phyloP scores from a whole-genome alignment of 1,140 invertebrate species.

The Pseudobourletiella spinata region DNA sequence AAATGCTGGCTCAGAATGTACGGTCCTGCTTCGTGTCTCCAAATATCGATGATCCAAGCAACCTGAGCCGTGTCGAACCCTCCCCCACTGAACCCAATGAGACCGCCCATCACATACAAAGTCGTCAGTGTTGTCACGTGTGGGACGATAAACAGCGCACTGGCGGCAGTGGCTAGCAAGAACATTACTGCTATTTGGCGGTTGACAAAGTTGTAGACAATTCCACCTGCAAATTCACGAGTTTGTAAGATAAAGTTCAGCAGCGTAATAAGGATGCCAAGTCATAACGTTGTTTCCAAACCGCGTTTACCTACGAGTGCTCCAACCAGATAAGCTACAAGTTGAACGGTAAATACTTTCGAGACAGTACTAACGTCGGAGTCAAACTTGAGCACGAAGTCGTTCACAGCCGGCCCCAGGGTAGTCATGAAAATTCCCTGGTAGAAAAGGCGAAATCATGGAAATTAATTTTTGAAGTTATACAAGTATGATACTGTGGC shows the following conservation, averaged over 20 bases:
- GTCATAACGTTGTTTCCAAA: neutral
- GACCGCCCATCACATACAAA: neutral
- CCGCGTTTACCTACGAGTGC: neutral
- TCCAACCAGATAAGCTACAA: neutral
- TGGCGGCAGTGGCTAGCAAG: neutral
- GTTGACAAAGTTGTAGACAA: constrained; percentile 12
- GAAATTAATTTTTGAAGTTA: no score
- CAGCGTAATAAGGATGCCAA: neutral
- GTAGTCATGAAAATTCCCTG: neutral
- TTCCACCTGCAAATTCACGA: neutral
- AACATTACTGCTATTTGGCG: neutral
- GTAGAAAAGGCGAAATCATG: no score
- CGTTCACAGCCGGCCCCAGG: neutral
- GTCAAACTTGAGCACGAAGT: neutral
- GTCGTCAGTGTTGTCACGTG: neutral
- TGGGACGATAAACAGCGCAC: neutral
- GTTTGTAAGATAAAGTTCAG: neutral
- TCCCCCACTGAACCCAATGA: constrained; percentile 6
- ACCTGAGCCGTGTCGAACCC: constrained; percentile 14
- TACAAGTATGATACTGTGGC: no score
- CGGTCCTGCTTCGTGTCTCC: constrained; percentile 7
- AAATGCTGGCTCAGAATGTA: constrained; percentile 20
- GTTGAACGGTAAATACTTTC: neutral
- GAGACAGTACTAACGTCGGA: neutral
- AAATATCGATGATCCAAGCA: constrained; percentile 25